Base-by-base conservation (phyloP, 2,113 vertebrate species). In the Oenanthe oenanthe region DNA sequence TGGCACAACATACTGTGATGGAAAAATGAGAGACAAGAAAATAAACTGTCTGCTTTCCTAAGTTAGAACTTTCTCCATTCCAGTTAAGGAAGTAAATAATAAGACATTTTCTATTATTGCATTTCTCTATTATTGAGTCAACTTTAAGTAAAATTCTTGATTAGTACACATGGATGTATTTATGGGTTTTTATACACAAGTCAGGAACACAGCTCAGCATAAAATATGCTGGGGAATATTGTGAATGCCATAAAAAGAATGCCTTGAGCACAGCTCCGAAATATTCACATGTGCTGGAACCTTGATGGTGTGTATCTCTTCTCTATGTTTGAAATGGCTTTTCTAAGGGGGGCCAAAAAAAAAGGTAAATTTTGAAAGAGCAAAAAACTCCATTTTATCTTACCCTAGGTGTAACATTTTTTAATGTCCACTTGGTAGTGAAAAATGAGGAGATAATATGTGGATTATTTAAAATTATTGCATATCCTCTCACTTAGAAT, bases 401-500 rank as follows among this genome's bases (percentile, higher is more conserved):
- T 88, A 78, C 62, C 56, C 51, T 93, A 87, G 62, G 92, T 51
- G 16, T 16, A 89, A 29, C 18, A 66, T 89, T 94, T 97, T 96
- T 96, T 96, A 97, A 86, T 85, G 80, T 25, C 40, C 29, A 22
- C 25, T 65, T 95, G 65, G 67, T 73, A 88, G 63, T 62, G 36
- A 70, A 71, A 91, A 91, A 68, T 36, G 57, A 65, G 43, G 54
- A 93, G 42, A 83, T 84, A 74, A 58, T 94, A 86, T 72, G 50
- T 12, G 70, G 81, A 92, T 97, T 96, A 96, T 95, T 97, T 95
- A 63, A 93, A 95, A 92, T 97, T 96, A 95, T 95, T 88, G 68
- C 45, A 20, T 87, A 85, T 89, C 34, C 81, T 89, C 75, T 92
- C 84, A 91, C 42, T 96, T 95, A 94, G 75, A 95, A 72, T 60